A percentile compares a stretch with the other conserved stretches of the same genome.
Conservation (phyloP, 2,113 vertebrate species). For the Tylochromis polylepis region DNA sequence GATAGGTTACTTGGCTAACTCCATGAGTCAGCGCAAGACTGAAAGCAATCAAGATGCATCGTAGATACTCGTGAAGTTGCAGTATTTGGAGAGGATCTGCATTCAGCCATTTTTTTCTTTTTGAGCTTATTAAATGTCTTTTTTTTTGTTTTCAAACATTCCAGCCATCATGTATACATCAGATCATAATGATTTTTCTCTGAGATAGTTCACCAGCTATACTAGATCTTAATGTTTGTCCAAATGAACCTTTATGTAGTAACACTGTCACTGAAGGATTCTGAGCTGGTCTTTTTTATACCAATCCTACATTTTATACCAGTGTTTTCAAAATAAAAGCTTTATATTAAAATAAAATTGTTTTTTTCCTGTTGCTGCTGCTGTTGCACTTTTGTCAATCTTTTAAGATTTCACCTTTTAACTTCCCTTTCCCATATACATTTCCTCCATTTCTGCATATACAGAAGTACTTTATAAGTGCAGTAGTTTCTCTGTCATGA, state of each 20-base stretch:
- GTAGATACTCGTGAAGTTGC: constrained; percentile 6
- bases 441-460: neutral
- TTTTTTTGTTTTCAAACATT: neutral
- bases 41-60: neutral
- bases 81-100: neutral
- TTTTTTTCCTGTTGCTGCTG: neutral
- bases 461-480: too few relatives aligned
- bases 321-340: constrained; percentile 54
- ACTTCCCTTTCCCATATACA: neutral
- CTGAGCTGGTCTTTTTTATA: neutral
- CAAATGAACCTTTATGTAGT: neutral
- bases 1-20: constrained; percentile 66
- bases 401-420: neutral
- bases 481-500: neutral
- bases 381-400: neutral
- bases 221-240: neutral
- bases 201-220: neutral
- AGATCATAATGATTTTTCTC: neutral
- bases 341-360: constrained; percentile 17
- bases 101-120: neutral
- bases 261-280: constrained; percentile 38
- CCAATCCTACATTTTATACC: constrained; percentile 3
- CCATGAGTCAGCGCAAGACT: constrained; percentile 36
- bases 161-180: neutral
- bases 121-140: neutral